A percentile compares a stretch with the other conserved stretches of the same genome.
These are phyloP conservation scores for Cheirogaleus medius DNA, from an alignment of 2,113 vertebrate species.

Conservation along the genomic window DNA sequence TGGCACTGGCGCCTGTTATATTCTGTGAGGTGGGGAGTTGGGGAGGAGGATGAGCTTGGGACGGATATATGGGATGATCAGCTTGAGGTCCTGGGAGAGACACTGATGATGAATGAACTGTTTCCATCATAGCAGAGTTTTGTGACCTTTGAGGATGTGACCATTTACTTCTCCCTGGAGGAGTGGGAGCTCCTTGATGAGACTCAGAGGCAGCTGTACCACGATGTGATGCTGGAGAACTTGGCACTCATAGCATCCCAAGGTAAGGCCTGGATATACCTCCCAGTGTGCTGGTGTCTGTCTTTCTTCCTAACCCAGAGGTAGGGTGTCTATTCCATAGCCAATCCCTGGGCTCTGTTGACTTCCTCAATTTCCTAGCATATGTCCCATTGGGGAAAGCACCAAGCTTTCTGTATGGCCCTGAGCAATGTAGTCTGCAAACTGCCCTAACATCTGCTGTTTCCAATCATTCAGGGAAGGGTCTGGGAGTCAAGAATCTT, in stretches of 20 bases:
- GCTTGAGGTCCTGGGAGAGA: background rate
- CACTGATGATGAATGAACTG: background rate
- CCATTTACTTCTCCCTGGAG: conserved; percentile 36
- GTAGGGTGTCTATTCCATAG: background rate
- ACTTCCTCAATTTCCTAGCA: background rate
- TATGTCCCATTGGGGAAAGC: background rate
- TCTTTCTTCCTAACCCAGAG: background rate
- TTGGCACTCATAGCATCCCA: background rate
- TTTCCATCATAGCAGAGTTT: background rate
- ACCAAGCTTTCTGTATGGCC: background rate
- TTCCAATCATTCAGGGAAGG: background rate
- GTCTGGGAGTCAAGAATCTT: background rate
- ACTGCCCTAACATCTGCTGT: background rate
- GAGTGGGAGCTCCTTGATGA: conserved; percentile 45
- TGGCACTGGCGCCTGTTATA: background rate
- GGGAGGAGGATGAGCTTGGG: background rate
- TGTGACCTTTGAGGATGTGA: conserved; percentile 35
- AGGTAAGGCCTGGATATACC: background rate
- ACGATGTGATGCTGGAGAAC: conserved; percentile 32
- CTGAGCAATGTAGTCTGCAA: background rate
- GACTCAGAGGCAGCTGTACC: background rate
- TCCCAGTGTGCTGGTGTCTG: background rate
- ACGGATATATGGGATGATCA: background rate
- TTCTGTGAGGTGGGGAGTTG: background rate
- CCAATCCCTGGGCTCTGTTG: background rate